Percentiles rank a stretch among this genome's conserved stretches.
Conservation (phyloP, 1,140 invertebrate genomes). For the Drosophila sechellia region DNA sequence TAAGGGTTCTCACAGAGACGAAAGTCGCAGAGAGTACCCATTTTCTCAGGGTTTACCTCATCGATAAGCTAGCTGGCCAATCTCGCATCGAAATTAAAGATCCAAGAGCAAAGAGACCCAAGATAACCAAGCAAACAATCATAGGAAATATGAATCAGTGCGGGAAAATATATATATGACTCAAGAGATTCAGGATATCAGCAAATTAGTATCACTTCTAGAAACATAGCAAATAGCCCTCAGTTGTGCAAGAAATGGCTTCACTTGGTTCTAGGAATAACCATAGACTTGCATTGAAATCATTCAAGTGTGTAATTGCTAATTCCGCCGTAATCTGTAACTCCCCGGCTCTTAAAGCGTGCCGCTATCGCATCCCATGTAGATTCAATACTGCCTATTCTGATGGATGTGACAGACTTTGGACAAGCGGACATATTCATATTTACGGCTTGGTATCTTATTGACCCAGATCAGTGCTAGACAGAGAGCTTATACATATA, state of each 20-base stretch:
- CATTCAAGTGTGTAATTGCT: background rate
- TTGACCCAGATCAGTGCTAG: constrained; percentile 28
- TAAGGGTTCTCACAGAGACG: constrained; percentile 1
- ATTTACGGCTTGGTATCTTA: background rate
- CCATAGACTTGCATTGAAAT: background rate
- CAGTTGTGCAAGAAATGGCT: background rate
- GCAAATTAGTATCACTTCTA: background rate
- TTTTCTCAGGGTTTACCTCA: background rate
- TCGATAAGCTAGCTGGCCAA: background rate
- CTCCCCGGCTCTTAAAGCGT: background rate
- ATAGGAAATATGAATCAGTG: constrained; percentile 16
- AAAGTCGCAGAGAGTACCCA: background rate
- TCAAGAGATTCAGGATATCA: constrained; percentile 8
- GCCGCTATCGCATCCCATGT: constrained; percentile 2
- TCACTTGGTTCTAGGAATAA: background rate
- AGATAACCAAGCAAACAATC: background rate
- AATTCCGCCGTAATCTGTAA: background rate
- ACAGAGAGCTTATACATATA: background rate
- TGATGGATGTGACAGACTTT: constrained; percentile 7
- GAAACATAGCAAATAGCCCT: background rate
- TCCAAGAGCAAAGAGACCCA: background rate
- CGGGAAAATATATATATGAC: constrained; percentile 8
- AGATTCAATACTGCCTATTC: constrained; percentile 6
- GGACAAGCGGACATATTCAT: background rate
- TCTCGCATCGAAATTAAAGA: constrained; percentile 14